Evolutionary conservation across 2,888 invertebrate species (phyloP), one percentile per base, ranked within the genome.

Genomic region (Therioaphis trifolii): DNA sequence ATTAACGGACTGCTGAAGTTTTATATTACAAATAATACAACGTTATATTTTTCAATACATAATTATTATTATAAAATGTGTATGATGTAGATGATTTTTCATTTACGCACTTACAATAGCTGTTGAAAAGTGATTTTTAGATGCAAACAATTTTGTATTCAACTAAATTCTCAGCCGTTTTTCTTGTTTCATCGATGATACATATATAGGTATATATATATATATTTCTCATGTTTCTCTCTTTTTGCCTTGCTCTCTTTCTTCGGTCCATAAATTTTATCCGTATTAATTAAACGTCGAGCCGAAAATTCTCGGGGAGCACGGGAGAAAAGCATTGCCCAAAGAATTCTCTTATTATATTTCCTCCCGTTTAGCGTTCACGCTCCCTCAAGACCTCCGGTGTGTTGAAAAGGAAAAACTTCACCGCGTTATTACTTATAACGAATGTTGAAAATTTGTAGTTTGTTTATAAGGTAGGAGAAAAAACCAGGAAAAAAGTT

Each of bases 211-310:
- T 15, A 66, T 52, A 52, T 3, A 40, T 24, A 14, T 46, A 78
- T 1, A 24, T 18, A 35, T 14, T 24, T 68, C 52, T 68, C 40
- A 27, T 21, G 12, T 78, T 1, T 11, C 21, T 68, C 18, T 18
- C 12, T 4, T 52, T 77, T 52, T 40, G 15, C 7, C 18, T 0
- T 29, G 7, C 61, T 43, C 18, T 61, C 46, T 80, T 72, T 46
- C 49, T 61, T 35, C 18, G 5, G 49, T 80, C 71, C 61, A 80
- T 80, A 80, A 72, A 82, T 82, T 82, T 74, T 24, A 40, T 63
- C 52, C 35, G 63, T 82, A 82, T 82, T 82, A 82, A 82, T 82
- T 82, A 82, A 82, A 82, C 82, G 74, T 82, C 66, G 49, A 66
- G 49, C 27, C 40, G 14, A 82, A 82, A 82, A 82, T 82, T 82